A percentile compares a stretch with the other conserved stretches of the same genome.
phyloP scores from a whole-genome alignment of 2,888 invertebrate species.

The Limnephilus rhombicus region DNA sequence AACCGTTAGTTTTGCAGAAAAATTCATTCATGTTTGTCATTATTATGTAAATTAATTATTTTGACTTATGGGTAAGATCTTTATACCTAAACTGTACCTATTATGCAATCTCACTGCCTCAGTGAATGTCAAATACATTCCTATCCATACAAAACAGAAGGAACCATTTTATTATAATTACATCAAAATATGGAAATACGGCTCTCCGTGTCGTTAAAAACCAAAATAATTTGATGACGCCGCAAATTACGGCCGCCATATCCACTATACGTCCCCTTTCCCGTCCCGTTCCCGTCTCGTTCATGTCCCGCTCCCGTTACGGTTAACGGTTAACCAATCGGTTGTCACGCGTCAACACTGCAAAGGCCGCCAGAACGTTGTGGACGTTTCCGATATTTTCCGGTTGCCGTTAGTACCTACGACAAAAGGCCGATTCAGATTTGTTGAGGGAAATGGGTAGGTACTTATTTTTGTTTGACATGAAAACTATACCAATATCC shows the following conservation, averaged over 20 bases:
- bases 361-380: conserved; percentile 2
- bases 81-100: background rate
- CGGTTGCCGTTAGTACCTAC: background rate
- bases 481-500: background rate
- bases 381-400: conserved; percentile 25
- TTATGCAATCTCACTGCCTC: background rate
- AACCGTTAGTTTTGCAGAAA: too few species aligned
- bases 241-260: background rate
- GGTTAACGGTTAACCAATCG: background rate
- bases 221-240: background rate
- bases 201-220: background rate
- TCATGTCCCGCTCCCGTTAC: background rate
- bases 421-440: background rate
- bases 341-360: background rate
- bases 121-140: background rate
- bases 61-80: background rate
- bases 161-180: background rate
- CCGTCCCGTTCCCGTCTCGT: background rate
- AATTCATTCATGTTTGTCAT: too few species aligned
- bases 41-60: background rate
- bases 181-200: background rate
- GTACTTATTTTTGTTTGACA: background rate
- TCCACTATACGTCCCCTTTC: background rate
- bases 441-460: background rate
- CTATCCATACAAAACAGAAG: background rate